Evolutionary conservation across 2,113 vertebrate species (phyloP).

Genomic region (Grammomys dolichurus): DNA sequence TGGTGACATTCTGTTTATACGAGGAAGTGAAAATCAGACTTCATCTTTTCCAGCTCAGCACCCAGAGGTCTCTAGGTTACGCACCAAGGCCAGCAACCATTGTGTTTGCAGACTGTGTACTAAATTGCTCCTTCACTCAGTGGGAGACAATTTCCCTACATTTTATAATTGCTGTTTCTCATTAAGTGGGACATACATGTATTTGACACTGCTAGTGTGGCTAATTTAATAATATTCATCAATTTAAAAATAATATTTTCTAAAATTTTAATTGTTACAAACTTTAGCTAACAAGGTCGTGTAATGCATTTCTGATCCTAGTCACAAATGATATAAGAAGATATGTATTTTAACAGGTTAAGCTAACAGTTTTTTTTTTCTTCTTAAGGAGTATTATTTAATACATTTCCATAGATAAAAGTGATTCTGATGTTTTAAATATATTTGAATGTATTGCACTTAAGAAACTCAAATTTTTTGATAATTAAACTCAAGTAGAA

Average conservation of each 20-base stretch:
- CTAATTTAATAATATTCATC: neutral
- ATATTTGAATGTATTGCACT: neutral
- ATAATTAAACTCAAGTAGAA: conserved; percentile 23
- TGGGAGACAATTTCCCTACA: conserved; percentile 79
- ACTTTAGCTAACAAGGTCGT: neutral
- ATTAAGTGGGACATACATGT: conserved; percentile 85
- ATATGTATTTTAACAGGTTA: neutral
- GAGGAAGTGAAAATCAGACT: conserved; percentile 88
- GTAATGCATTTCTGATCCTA: neutral
- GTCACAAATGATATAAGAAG: neutral
- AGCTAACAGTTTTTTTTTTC: neutral
- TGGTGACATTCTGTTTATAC: conserved; percentile 89
- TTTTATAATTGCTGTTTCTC: conserved; percentile 80
- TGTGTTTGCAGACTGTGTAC: conserved; percentile 87
- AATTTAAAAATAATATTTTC: neutral
- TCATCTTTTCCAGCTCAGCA: conserved; percentile 93
- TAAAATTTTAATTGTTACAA: neutral
- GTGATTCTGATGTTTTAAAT: conserved; percentile 2
- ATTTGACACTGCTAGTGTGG: conserved; percentile 61
- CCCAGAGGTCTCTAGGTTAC: conserved; percentile 91
- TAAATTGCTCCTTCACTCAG: conserved; percentile 75
- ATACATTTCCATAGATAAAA: neutral
- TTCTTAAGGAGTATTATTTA: conserved; percentile 48
- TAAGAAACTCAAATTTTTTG: conserved; percentile 47
- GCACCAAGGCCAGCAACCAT: conserved; percentile 76